These are phyloP conservation scores for Ornithoptera alexandrae DNA, from an alignment of 2,888 invertebrate species.

Conservation along the genomic window DNA sequence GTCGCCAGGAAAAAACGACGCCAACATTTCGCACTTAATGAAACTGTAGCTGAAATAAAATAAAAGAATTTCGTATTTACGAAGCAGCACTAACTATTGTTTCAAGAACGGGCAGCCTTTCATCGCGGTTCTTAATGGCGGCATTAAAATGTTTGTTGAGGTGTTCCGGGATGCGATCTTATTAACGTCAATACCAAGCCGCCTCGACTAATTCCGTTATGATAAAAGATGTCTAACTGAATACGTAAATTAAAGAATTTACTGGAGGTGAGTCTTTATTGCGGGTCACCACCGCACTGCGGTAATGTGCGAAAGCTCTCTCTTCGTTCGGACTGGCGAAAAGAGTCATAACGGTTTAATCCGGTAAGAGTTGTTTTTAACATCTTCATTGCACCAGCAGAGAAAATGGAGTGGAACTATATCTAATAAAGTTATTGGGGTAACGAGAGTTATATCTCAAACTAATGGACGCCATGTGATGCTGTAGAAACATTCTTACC, in stretches of 20 bases:
- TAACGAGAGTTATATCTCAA: too few relatives aligned
- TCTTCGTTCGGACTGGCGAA: too few relatives aligned
- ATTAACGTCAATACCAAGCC: slow-evolving; percentile 11
- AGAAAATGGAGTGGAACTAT: too few relatives aligned
- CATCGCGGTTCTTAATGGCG: slow-evolving; percentile 54
- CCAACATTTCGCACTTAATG: slow-evolving; percentile 77
- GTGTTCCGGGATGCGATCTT: slow-evolving; percentile 40
- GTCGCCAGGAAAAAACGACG: slow-evolving; percentile 70
- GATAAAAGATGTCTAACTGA: neutral
- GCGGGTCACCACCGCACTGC: too few relatives aligned
- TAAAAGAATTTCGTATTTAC: slow-evolving; percentile 71
- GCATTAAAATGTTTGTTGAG: slow-evolving; percentile 54
- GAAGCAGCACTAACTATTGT: slow-evolving; percentile 62
- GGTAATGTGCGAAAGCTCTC: too few relatives aligned
- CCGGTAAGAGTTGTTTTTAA: too few relatives aligned
- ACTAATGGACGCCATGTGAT: too few relatives aligned
- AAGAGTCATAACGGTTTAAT: too few relatives aligned
- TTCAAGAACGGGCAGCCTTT: slow-evolving; percentile 56
- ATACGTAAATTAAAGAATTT: neutral
- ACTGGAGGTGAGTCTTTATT: neutral
- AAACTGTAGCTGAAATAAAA: slow-evolving; percentile 75
- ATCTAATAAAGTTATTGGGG: too few relatives aligned
- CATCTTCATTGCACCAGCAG: too few relatives aligned
- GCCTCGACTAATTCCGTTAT: neutral
- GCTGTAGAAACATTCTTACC: too few relatives aligned